phyloP scores from a whole-genome alignment of 2,888 invertebrate genomes.

The Heliconius hortense region DNA sequence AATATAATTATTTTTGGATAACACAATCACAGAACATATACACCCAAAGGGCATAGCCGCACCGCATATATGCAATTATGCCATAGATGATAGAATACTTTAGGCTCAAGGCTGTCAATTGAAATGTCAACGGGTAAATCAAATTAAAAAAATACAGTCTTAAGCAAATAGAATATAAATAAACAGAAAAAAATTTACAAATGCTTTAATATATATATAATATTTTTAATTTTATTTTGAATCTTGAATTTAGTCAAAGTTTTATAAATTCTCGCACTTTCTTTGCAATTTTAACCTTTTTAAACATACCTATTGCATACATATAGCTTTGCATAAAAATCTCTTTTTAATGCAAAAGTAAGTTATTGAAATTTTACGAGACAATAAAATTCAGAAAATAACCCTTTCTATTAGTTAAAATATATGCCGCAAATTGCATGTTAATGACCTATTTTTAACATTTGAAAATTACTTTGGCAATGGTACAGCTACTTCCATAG shows the following conservation, averaged over 20 bases:
- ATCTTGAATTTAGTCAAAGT: neutral
- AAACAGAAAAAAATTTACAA: neutral
- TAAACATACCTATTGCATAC: neutral
- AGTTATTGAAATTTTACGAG: neutral
- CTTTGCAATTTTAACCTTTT: neutral
- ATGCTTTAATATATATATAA: neutral
- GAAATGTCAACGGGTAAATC: neutral
- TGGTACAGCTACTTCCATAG: neutral
- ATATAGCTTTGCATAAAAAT: neutral
- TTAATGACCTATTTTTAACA: neutral
- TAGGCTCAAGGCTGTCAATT: neutral
- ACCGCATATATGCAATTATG: too few species aligned
- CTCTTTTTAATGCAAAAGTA: neutral
- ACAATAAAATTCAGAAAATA: neutral
- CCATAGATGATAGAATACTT: neutral
- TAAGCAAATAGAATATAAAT: neutral
- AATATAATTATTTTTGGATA: neutral
- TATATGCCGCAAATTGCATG: too few species aligned
- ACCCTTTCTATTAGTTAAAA: neutral
- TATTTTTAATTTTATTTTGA: neutral
- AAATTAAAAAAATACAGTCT: neutral
- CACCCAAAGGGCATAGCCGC: too few species aligned
- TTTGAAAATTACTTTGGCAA: slow-evolving; percentile 1
- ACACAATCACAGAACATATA: too few species aligned
- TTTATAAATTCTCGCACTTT: neutral